Evolutionary conservation across 1,140 invertebrate genomes (phyloP), one percentile per base, ranked within the genome.

Genomic region (Trichonephila inaurata): DNA sequence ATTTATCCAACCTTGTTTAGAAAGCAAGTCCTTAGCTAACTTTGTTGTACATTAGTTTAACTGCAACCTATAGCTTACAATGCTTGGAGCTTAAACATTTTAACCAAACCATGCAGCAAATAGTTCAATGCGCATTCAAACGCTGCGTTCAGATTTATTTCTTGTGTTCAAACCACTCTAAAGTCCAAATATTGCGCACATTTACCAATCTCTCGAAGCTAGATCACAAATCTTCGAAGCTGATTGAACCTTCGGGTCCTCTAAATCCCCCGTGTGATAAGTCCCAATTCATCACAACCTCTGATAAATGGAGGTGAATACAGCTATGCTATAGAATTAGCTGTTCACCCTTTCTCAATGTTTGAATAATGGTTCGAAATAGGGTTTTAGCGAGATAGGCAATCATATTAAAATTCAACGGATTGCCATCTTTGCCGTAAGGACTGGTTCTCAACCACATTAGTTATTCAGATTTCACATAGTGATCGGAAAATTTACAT

Each of bases 331-430:
- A 82, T 82, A 91, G 77, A 58, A 69, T 62, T 60, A 40, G 77
- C 24, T 81, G 58, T 82, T 91, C 77, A 60, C 88, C 64, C 64
- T 69, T 58, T 28, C 33, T 58, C 64, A 40, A 61, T 82, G 89
- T 91, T 91, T 81, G 89, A 91, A 91, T 91, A 91, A 91, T 91
- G 60, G 89, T 19, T n/a, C 24, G 69, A 62, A 82, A 91, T 82
- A 44, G 77, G 89, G 61, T 72, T 91, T 91, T 82, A 91, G 89
- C 82, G 82, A 91, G 89, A 91, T 81, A 62, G 89, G 77, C 89
- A 91, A 91, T 91, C 89, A 60, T 82, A 91, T 91, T 82, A 91
- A 91, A 91, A 91, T 91, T 82, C 40, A 91, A 91, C 89, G 89
- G 69, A 81, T 28, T 89, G 64, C 61, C 58, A 89, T 89, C 64